Conservation (phyloP, 2,888 invertebrate genomes). For the Loripinus fragilis region DNA sequence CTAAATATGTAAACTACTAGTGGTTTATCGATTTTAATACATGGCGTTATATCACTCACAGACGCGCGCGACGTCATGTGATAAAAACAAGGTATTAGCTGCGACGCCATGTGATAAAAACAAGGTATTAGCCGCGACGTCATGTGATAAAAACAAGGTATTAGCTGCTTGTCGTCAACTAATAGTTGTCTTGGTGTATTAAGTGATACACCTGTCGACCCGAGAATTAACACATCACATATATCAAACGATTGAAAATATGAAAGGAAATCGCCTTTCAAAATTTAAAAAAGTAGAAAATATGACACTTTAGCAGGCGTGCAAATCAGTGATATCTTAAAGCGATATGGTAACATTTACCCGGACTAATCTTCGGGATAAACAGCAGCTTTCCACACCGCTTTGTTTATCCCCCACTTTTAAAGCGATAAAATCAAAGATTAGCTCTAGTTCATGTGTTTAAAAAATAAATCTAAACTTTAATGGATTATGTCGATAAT, state of each 20-base stretch:
- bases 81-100: too few relatives aligned
- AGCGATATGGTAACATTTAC: constrained; percentile 3
- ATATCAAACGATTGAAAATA: constrained; percentile 4
- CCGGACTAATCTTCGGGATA: constrained; percentile 6
- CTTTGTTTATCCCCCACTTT: constrained; percentile 3
- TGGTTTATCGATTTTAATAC: too few relatives aligned
- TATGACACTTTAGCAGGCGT: constrained; percentile 17
- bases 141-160: too few relatives aligned
- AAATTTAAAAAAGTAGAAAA: constrained; percentile 9
- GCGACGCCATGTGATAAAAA: too few relatives aligned
- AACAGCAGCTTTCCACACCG: constrained; percentile 13
- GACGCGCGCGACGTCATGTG: too few relatives aligned
- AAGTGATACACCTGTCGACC: constrained; percentile 18
- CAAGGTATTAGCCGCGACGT: too few relatives aligned
- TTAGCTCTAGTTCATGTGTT: constrained; percentile 8
- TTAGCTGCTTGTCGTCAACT: too few relatives aligned
- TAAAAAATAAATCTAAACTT: constrained; percentile 10
- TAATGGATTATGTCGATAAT: constrained; percentile 18
- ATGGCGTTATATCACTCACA: too few relatives aligned
- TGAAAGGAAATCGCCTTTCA: constrained; percentile 18
- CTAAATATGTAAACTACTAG: too few relatives aligned
- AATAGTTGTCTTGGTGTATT: too few relatives aligned
- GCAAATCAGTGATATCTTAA: constrained; percentile 11
- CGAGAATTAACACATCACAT: constrained; percentile 18
- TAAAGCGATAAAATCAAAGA: constrained; percentile 8